These are phyloP conservation scores for Drosophila eohydei DNA, from an alignment of 2,888 invertebrate species.

Conservation along the genomic window DNA sequence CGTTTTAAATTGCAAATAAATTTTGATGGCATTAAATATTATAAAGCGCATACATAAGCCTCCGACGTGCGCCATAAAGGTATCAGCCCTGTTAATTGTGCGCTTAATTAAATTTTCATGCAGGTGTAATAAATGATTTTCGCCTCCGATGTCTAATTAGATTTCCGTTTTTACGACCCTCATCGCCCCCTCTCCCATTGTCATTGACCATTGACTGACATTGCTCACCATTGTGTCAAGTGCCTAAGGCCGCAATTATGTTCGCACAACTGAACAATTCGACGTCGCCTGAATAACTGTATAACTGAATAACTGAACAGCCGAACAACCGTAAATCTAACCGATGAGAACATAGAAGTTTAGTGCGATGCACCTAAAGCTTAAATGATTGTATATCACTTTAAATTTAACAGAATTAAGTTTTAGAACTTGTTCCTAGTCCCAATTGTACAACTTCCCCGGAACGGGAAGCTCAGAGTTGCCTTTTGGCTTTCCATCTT, in stretches of 20 bases:
- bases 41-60: constrained; percentile 60
- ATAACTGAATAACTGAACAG: constrained; percentile 1
- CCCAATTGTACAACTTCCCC: constrained; percentile 38
- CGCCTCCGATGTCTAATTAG: constrained; percentile 66
- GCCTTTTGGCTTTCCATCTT: background rate
- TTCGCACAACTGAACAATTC: constrained; percentile 23
- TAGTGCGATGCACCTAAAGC: background rate
- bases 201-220: constrained; percentile 17
- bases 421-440: constrained; percentile 12
- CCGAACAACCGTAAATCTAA: background rate
- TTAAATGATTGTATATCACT: background rate
- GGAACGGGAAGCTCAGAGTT: constrained; percentile 15
- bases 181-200: background rate
- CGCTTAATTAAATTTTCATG: constrained; percentile 80
- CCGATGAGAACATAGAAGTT: background rate
- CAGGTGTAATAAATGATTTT: constrained; percentile 79
- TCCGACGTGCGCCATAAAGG: constrained; percentile 29
- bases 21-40: constrained; percentile 76
- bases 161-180: constrained; percentile 65
- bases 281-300: constrained; percentile 12
- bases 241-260: constrained; percentile 46
- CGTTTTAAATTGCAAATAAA: constrained; percentile 76
- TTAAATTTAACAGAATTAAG: constrained; percentile 2
- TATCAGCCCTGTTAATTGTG: constrained; percentile 67
- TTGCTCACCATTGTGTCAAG: constrained; percentile 37